Percentiles rank a stretch among this genome's conserved stretches.
Evolutionary conservation across 1,140 invertebrate genomes (phyloP).

Genomic region (Chionoecetes opilio): DNA sequence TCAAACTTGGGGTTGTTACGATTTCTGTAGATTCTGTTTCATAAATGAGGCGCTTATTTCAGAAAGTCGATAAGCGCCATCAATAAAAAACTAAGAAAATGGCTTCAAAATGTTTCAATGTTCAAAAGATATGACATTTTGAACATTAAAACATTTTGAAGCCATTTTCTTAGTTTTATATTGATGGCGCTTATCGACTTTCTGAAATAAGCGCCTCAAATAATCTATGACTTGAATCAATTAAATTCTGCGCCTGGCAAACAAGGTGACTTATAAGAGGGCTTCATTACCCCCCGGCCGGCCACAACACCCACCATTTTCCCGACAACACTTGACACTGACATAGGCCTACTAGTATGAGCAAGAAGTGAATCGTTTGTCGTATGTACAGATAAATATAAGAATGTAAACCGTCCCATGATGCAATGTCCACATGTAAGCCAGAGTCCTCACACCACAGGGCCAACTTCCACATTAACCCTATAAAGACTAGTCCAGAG

Average conservation of each 20-base stretch:
- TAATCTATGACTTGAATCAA: background rate
- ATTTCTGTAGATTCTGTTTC: conserved; percentile 20
- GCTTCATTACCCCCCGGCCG: conserved; percentile 69
- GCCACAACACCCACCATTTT: conserved; percentile 61
- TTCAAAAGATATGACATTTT: too few relatives aligned
- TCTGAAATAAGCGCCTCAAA: too few relatives aligned
- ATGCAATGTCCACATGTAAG: conserved; percentile 58
- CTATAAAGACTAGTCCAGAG: conserved; percentile 74
- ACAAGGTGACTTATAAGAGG: conserved; percentile 44
- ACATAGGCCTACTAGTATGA: conserved; percentile 69
- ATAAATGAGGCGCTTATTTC: too few relatives aligned
- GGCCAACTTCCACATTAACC: conserved; percentile 63
- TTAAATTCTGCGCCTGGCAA: background rate
- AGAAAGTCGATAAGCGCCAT: too few relatives aligned
- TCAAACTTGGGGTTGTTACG: background rate
- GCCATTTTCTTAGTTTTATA: too few relatives aligned
- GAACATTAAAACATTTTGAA: too few relatives aligned
- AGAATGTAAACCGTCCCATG: conserved; percentile 78
- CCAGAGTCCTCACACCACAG: conserved; percentile 49
- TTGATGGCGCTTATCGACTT: too few relatives aligned
- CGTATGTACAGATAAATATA: conserved; percentile 78
- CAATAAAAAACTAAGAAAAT: too few relatives aligned
- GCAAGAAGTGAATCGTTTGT: conserved; percentile 75
- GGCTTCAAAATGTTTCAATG: too few relatives aligned
- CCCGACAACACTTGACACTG: conserved; percentile 62